phyloP scores from a whole-genome alignment of 2,113 vertebrate species.

The Rhynchomys soricoides region DNA sequence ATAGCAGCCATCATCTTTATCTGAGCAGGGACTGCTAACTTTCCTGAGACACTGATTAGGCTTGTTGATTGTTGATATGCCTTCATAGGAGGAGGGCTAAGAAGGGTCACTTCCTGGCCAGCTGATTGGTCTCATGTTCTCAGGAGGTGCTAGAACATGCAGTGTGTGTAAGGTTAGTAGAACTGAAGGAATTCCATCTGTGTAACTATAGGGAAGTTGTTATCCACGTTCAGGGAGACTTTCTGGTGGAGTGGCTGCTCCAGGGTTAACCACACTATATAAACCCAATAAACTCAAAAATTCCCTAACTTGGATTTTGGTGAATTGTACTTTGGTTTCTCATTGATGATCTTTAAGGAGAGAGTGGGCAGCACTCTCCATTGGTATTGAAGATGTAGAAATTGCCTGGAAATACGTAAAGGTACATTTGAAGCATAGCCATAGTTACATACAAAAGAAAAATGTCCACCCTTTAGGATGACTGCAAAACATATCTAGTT shows the following conservation, averaged over 20 bases:
- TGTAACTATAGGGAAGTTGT: neutral
- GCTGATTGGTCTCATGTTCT: neutral
- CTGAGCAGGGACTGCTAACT: neutral
- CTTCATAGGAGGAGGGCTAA: neutral
- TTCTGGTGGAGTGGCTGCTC: neutral
- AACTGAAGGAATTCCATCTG: neutral
- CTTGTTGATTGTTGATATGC: neutral
- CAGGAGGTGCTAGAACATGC: neutral
- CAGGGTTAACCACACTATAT: neutral
- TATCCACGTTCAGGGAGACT: neutral
- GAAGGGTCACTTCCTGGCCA: neutral
- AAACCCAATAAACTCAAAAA: neutral
- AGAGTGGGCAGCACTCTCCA: too few species aligned
- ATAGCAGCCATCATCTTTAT: neutral
- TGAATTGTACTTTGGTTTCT: neutral
- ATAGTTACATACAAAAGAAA: neutral
- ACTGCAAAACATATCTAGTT: neutral
- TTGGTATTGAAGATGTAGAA: neutral
- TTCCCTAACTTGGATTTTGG: neutral
- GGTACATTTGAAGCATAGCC: neutral
- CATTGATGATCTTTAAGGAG: neutral
- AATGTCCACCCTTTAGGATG: neutral
- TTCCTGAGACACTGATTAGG: neutral
- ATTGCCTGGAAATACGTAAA: neutral
- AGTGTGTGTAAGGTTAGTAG: neutral